Base-by-base conservation (phyloP, 2,113 vertebrate genomes). In the Zeus faber region DNA sequence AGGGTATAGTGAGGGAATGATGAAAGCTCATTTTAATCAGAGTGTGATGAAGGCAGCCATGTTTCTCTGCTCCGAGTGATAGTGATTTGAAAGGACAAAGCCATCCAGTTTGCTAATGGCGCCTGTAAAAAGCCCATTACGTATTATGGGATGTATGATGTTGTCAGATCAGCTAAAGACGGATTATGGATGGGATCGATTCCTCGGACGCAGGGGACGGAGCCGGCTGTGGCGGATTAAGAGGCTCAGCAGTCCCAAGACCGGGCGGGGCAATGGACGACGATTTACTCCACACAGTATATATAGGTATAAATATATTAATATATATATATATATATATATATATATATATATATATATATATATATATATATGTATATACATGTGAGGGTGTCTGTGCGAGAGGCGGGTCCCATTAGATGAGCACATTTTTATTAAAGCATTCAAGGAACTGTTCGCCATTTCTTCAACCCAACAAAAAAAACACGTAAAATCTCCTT, bases 331-430 rank as follows among this genome's bases (percentile, higher is more conserved):
- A 33, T 26, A 46, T 24, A n/a, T 24, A n/a, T 27, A 25, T 21
- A 11, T 51, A 29, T n/a, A 13, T 16, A 24, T 48, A 49, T 44
- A 39, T 65, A 3, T 65, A 66, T 39, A 14, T 39, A 14, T n/a
- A 14, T 39, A 14, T 39, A 14, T 39, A 14, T 39, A 14, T n/a
- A 2, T 39, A 14, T 39, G 35, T 39, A 14, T n/a, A 2, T 4
- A 14, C 16, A 14, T 4, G 35, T n/a, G n/a, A n/a, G n/a, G n/a
- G n/a, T n/a, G n/a, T 63, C 58, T 25, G 46, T 62, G 82, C 82
- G 81, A 85, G 77, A 85, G 77, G 65, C 64, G 61, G 63, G 72
- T 76, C 77, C 65, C 76, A 78, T 77, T 72, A 83, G 85, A 81
- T 80, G 77, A 81, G 74, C 72, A 71, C 79, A 85, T 82, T n/a